Evolutionary conservation across 2,888 invertebrate genomes (phyloP), one percentile per base, ranked within the genome.

Genomic region (Portevinia maculata): DNA sequence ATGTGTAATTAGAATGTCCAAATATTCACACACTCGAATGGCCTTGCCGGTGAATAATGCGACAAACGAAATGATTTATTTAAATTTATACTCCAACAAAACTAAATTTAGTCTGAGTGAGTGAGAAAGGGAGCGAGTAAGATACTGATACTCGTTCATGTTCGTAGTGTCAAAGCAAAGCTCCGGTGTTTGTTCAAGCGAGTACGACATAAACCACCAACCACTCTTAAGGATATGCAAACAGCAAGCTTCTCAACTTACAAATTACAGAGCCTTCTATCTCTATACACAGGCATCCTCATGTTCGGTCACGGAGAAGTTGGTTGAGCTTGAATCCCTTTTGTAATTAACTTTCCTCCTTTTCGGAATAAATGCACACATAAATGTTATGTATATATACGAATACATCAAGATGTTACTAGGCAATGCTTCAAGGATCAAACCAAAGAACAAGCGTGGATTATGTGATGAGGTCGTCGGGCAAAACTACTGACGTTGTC

Each of bases 1-100:
- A 78, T 79, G 59, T 83, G 81, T 84, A 85, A 85, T 85, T 85
- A 84, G 73, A 85, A 85, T 85, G 81, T 83, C 81, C 84, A 83
- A 85, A 84, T 75, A 84, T 81, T 75, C 78, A 75, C 84, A 85
- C 83, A 67, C 55, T 39, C 11, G 37, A 62, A 62, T 62, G 69
- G 55, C 62, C 55, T 60, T 70, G 69, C 57, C 30, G 46, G 76
- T 76, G 81, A 65, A 75, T 81, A 75, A 70, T 75, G 81, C 65
- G 65, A 75, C 64, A 70, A 32, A 75, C 46, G 30, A 48, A 70
- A 64, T 75, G 75, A 81, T 76, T 81, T 70, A 81, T 81, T 81
- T 60, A 81, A 76, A 81, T 81, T 75, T 81, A 76, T 76, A 65
- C 81, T 75, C 44, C 70, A 57, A 32, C 55, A 65, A 24, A 75